Base-by-base conservation (phyloP, 2,797 vertebrate genomes). In the Nyctalus aviator region DNA sequence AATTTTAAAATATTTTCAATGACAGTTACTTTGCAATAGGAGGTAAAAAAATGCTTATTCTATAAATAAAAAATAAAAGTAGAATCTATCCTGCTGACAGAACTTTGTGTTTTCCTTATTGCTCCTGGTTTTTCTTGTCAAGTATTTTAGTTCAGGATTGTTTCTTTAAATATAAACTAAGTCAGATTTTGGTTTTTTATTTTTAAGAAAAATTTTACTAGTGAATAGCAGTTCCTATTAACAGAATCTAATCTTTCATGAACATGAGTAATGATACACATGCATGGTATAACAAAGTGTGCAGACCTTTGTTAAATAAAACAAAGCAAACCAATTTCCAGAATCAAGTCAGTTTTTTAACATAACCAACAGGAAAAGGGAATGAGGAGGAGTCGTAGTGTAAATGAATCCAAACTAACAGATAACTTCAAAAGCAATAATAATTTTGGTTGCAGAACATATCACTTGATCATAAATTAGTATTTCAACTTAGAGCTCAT, bases 351-450 rank as follows among this genome's bases (percentile, higher is more conserved):
- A 57, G 41, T 76, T 92, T 88, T 88, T 82, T 59, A 95, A 90
- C 55, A 86, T 82, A 82, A 82, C 44, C 37, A 73, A 77, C 4
- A n/a, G 21, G 10, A 92, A 89, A 91, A 23, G 48, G 10, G 8
- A 37, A 68, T 44, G 53, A 85, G 30, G 88, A 30, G 2, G 88
- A 30, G 2, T 71, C 5, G 88, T 5, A 64, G 11, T 57, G 23
- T 25, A 83, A 90, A 69, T 79, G 94, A 76, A 79, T 90, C 25
- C 27, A 94, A 97, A 94, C 64, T 90, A 84, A 55, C 0, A 79
- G 21, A 41, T 68, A 83, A 94, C 13, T 69, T 92, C 32, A 88
- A 94, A 84, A 82, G 13, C 32, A 88, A 20, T 72, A 75, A n/a
- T 87, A 69, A 32, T 84, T 68, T 93, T 57, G 4, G 55, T 64